Evolutionary conservation across 2,888 invertebrate species (phyloP), one percentile per base, ranked within the genome.

Genomic region (Sinodicranocentrus sp.): DNA sequence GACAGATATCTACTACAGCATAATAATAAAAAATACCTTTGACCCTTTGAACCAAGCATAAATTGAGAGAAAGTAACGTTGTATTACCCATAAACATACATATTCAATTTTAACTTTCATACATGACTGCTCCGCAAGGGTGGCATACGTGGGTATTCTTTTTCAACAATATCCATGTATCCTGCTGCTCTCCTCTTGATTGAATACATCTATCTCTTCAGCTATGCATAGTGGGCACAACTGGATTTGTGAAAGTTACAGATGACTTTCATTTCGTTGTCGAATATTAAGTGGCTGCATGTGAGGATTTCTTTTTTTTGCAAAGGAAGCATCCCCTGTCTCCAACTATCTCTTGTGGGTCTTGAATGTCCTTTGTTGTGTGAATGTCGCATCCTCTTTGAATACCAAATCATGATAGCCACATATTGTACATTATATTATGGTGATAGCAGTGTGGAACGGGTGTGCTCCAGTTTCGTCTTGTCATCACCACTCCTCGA

Each of bases 21-120:
- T 71, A 76, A 83, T 83, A 83, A 83, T 83, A 83, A 83, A 73
- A 77, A 76, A 83, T 83, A 83, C 82, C 82, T 83, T 77, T 83
- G 82, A 83, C 82, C 82, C 76, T 71, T 52, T 76, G 76, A 83
- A 83, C 82, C 82, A 83, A 70, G 68, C 71, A 83, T 83, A 83
- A 83, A 83, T 71, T 83, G 68, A 44, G 63, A 71, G 54, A 54
- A 33, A 48, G 76, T 15, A 43, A 26, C 26, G 43, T 82, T 54
- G 73, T 77, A 77, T 76, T 71, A 70, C 39, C 65, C 76, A 77
- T 71, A 83, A 83, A 71, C 76, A 83, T 83, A 65, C 75, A 75
- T 68, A 76, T 76, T 68, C 70, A 76, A 76, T 75, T 68, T 67
- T 63, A 75, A 26, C 75, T 61, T 68, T 75, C 75, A 75, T 68